Percentiles rank a stretch among this genome's conserved stretches.
Evolutionary conservation across 2,113 vertebrate genomes (phyloP).

Genomic region (Brienomyrus brachyistius): DNA sequence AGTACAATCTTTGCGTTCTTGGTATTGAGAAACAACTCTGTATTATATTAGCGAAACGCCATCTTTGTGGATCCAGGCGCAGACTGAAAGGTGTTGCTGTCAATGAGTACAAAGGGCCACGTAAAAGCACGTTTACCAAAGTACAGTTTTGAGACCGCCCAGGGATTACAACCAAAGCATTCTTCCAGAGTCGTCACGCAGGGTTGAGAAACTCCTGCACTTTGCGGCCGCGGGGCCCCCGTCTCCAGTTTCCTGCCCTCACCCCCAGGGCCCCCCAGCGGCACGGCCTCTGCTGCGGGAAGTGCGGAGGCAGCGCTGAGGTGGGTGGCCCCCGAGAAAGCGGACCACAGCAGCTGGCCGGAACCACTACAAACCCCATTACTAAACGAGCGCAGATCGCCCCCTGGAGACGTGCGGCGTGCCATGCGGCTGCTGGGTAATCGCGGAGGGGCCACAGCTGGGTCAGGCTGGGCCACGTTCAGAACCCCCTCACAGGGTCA

Average conservation of each 20-base stretch:
- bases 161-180: neutral
- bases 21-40: neutral
- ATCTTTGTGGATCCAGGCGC: neutral
- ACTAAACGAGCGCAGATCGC: slow-evolving; percentile 83
- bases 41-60: neutral
- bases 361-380: slow-evolving; percentile 62
- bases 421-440: slow-evolving; percentile 37
- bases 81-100: neutral
- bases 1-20: neutral
- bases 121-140: neutral
- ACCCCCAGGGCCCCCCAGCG: neutral
- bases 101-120: neutral
- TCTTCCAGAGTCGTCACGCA: neutral
- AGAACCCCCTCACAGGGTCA: neutral
- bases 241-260: neutral
- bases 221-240: neutral
- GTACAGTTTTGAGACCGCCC: neutral
- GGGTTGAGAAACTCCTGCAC: neutral
- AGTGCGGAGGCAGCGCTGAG: slow-evolving; percentile 51
- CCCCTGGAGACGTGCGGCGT: slow-evolving; percentile 74
- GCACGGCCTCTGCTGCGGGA: slow-evolving; percentile 37
- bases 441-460: neutral
- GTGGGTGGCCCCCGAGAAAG: slow-evolving; percentile 56
- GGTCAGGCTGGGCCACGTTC: neutral
- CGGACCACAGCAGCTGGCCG: slow-evolving; percentile 72